Percentiles rank a stretch among this genome's conserved stretches.
Evolutionary conservation across 2,113 vertebrate species (phyloP).

Genomic region (Eubucco bourcierii): DNA sequence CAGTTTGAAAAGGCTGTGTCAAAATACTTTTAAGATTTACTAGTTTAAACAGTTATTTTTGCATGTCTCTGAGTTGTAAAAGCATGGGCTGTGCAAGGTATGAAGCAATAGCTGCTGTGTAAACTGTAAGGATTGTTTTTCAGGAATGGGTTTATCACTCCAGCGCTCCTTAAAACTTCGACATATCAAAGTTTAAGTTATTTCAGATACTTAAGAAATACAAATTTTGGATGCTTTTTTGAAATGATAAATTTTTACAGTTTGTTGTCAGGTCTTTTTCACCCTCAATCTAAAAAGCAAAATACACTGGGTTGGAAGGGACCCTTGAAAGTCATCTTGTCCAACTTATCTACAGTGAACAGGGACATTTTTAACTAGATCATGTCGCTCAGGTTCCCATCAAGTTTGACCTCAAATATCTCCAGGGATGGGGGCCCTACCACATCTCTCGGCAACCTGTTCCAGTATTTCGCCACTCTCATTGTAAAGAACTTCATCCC

Average conservation of each 20-base stretch:
- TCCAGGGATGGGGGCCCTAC: no score
- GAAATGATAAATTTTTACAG: neutral
- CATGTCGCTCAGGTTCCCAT: no score
- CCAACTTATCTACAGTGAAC: no score
- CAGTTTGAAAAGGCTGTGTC: neutral
- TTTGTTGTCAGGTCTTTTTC: neutral
- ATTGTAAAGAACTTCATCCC: no score
- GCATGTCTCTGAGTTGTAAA: neutral
- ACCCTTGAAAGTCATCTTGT: no score
- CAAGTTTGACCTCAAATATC: no score
- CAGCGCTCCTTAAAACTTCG: neutral
- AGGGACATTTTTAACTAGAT: no score
- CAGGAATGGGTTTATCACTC: neutral
- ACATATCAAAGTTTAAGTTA: neutral
- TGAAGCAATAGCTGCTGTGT: neutral
- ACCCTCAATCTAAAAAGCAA: neutral
- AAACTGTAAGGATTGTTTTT: neutral
- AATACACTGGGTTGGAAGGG: no score
- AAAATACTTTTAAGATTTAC: neutral
- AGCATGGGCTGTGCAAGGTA: neutral
- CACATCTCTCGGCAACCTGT: no score
- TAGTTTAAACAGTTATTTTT: neutral
- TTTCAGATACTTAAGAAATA: neutral
- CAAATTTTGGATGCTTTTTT: neutral
- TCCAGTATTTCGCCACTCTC: no score